A percentile compares a stretch with the other conserved stretches of the same genome.
Evolutionary conservation across 2,888 invertebrate species (phyloP).

Genomic region (Amphimallon solstitiale): DNA sequence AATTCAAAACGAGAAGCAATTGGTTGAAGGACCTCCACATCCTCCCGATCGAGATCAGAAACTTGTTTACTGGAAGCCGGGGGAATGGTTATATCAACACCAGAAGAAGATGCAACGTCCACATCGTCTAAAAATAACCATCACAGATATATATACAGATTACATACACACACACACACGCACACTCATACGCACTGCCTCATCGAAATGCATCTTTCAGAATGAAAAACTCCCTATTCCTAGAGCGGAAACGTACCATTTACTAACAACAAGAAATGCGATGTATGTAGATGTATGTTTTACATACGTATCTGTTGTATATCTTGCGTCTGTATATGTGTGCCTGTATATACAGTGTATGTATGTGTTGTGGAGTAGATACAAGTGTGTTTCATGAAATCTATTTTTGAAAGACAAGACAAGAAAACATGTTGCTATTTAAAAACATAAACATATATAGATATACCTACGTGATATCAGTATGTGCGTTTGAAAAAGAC

Average conservation of each 20-base stretch:
- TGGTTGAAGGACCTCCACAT: background rate
- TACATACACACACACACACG: background rate
- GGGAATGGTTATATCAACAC: constrained; percentile 28
- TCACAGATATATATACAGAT: constrained; percentile 12
- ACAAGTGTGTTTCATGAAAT: constrained; percentile 18
- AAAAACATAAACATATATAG: constrained; percentile 1
- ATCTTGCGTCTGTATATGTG: constrained; percentile 5
- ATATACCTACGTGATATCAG: background rate
- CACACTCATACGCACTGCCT: background rate
- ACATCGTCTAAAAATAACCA: constrained; percentile 21
- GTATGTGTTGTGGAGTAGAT: too few species aligned
- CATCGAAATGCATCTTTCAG: constrained; percentile 26
- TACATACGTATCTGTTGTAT: too few species aligned
- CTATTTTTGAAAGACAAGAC: constrained; percentile 34
- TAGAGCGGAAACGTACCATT: constrained; percentile 31
- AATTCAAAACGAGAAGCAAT: background rate
- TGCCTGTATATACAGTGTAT: background rate
- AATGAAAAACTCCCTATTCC: constrained; percentile 32
- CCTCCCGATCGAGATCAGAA: constrained; percentile 27
- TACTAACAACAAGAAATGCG: constrained; percentile 29
- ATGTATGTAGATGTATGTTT: constrained; percentile 1
- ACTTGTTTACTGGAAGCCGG: constrained; percentile 30
- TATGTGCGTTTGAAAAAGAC: background rate
- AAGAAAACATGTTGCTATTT: constrained; percentile 31
- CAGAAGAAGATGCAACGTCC: constrained; percentile 19